phyloP scores from a whole-genome alignment of 1,140 invertebrate genomes.

The Drosophila baimaii region DNA sequence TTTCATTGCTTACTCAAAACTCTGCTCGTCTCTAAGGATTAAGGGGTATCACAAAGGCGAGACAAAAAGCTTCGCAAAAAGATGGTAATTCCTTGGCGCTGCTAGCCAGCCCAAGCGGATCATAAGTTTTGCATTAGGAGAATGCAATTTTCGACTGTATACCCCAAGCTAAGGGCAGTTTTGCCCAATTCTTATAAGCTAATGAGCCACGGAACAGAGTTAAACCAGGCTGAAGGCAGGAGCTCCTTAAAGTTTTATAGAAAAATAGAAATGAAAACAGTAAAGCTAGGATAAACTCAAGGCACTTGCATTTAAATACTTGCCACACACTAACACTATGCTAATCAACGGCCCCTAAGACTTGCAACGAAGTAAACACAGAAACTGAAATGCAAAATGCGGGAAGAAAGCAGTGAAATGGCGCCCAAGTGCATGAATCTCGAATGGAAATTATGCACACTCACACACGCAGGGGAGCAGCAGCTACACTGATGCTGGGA shows the following conservation, averaged over 20 bases:
- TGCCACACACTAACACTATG: constrained; percentile 16
- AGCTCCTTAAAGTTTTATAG: constrained; percentile 5
- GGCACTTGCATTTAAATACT: constrained; percentile 22
- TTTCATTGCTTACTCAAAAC: too few species aligned
- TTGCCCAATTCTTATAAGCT: constrained; percentile 20
- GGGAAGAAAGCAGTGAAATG: neutral
- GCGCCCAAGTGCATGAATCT: constrained; percentile 37
- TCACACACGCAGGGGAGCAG: constrained; percentile 2
- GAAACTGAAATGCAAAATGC: neutral
- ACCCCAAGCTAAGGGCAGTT: constrained; percentile 6
- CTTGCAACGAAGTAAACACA: constrained; percentile 19
- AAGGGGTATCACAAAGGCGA: neutral
- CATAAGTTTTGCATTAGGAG: constrained; percentile 66
- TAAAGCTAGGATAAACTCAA: neutral
- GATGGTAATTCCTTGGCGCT: neutral
- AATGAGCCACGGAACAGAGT: constrained; percentile 20
- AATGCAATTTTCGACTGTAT: constrained; percentile 53
- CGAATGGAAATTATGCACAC: constrained; percentile 25
- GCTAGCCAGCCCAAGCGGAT: constrained; percentile 61
- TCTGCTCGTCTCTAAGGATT: too few species aligned
- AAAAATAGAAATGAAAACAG: too few species aligned
- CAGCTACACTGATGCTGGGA: neutral
- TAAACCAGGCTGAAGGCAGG: too few species aligned
- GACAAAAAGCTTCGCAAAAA: neutral
- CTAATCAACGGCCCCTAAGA: constrained; percentile 33